Evolutionary conservation across 2,888 invertebrate species (phyloP).

Genomic region (Tinea pellionella): DNA sequence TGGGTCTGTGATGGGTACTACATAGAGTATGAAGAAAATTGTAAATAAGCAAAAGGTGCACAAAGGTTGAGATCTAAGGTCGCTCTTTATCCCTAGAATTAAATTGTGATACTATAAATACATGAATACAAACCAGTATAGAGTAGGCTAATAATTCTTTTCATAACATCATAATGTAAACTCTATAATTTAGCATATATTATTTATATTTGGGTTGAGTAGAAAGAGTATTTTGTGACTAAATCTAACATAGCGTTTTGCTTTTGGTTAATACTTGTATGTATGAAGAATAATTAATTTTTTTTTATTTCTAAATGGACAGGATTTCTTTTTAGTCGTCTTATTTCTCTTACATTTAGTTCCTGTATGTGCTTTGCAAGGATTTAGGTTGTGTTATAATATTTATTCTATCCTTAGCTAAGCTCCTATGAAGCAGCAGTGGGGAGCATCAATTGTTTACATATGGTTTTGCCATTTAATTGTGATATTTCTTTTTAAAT

Average conservation of each 20-base stretch:
- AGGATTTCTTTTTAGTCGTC: slow-evolving; percentile 34
- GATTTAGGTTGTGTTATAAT: background rate
- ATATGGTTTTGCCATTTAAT: background rate
- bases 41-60: too few species aligned
- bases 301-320: slow-evolving; percentile 21
- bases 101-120: too few species aligned
- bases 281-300: background rate
- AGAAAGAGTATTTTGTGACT: background rate
- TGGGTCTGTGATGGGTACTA: too few species aligned
- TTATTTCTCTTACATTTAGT: slow-evolving; percentile 60
- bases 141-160: too few species aligned
- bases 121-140: too few species aligned
- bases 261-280: too few species aligned
- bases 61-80: too few species aligned
- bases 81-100: too few species aligned
- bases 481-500: too few species aligned
- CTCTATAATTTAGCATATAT: background rate
- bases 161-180: background rate
- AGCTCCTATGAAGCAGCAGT: slow-evolving; percentile 60
- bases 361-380: slow-evolving; percentile 27
- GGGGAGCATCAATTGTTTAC: slow-evolving; percentile 39
- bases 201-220: background rate
- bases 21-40: too few species aligned
- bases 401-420: slow-evolving; percentile 51
- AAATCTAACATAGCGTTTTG: background rate